Base-by-base conservation (phyloP, 2,888 invertebrate genomes). In the Drosophila austrosaltans region DNA sequence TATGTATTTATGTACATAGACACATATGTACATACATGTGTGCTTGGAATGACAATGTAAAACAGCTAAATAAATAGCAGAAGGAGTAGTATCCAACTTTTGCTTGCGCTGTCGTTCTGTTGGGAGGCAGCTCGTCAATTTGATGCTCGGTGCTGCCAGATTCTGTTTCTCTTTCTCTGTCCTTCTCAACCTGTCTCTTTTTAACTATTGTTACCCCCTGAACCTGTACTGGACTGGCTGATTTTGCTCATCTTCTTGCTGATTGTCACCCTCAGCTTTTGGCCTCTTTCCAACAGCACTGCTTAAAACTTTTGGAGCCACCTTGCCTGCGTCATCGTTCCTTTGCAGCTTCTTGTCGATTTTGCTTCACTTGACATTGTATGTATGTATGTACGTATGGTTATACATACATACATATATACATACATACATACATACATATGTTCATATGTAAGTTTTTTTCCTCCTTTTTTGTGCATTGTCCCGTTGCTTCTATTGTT, bases 21-120 rank as follows among this genome's bases (percentile, higher is more conserved):
- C 5, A 6, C 36, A 28, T 56, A 54, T 57, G 58, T 66, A 60
- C n/a, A 32, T 59, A 28, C 2, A 53, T 40, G 20, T 39, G 42
- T 22, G 12, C 57, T 58, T 44, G 63, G 63, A 72, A 65, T 72
- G 75, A 75, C 78, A 79, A 67, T 71, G 77, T 79, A 63, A 76
- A 72, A 58, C 78, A 57, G 63, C 68, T 68, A 78, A 86, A 70
- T 77, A 83, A 81, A 87, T 70, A 73, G 69, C 59, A 76, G 65
- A 64, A 59, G 53, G 36, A 36, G 39, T 16, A 60, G 58, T 25
- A 16, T 28, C 40, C 59, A 60, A 25, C 22, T 79, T 78, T 70
- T 73, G 63, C 58, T 63, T 68, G 66, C 69, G 67, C 58, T 61
- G 54, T 67, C 63, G 62, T 63, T 54, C 61, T 87, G 48, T 48